phyloP scores from a whole-genome alignment of 2,888 invertebrate species.

The Limnephilus marmoratus region DNA sequence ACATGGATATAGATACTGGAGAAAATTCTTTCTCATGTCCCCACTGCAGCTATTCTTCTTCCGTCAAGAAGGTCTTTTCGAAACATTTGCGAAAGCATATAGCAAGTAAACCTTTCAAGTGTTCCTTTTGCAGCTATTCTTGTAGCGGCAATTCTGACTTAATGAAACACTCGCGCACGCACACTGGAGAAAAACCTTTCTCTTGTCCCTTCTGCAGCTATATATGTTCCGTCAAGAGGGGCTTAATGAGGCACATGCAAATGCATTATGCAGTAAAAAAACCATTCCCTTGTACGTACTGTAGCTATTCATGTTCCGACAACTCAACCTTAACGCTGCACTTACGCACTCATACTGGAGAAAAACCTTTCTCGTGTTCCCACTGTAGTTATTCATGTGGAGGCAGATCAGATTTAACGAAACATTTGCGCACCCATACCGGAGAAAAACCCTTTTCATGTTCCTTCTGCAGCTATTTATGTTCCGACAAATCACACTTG shows the following conservation, averaged over 20 bases:
- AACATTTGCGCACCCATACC: slow-evolving; percentile 2
- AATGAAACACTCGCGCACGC: neutral
- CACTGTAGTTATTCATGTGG: neutral
- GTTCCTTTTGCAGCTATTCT: neutral
- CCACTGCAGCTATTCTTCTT: neutral
- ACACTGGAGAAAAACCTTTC: neutral
- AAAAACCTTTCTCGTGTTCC: neutral
- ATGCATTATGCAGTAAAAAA: neutral
- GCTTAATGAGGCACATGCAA: neutral
- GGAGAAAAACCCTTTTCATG: neutral
- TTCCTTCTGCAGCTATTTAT: neutral
- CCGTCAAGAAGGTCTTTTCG: neutral
- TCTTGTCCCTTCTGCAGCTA: neutral
- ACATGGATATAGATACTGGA: neutral
- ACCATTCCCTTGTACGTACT: neutral
- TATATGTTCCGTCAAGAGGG: neutral
- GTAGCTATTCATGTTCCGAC: neutral
- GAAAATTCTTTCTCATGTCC: neutral
- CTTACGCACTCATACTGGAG: neutral
- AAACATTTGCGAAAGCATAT: neutral
- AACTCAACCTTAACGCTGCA: neutral
- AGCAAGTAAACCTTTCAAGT: neutral
- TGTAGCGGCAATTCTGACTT: neutral
- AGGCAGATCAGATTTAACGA: neutral
- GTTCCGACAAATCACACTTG: neutral